A percentile compares a stretch with the other conserved stretches of the same genome.
These are phyloP conservation scores for Castor canadensis DNA, from an alignment of 2,113 vertebrate genomes.

Conservation along the genomic window DNA sequence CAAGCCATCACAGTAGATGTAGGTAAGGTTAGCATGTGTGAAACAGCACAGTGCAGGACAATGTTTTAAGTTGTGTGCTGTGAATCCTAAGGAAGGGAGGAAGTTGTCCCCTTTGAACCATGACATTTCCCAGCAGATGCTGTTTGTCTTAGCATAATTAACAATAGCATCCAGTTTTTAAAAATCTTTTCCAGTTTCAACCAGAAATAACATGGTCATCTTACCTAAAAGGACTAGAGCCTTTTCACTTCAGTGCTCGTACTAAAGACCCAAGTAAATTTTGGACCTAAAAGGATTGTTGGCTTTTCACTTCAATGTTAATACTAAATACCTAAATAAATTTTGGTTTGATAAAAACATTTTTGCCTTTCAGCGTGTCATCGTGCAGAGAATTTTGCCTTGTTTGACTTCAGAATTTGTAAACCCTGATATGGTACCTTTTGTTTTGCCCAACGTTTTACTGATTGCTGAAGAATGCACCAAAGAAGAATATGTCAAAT, in stretches of 20 bases:
- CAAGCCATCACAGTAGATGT: neutral
- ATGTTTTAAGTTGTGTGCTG: neutral
- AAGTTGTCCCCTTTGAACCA: neutral
- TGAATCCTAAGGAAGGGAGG: neutral
- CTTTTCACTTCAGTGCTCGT: constrained; percentile 10
- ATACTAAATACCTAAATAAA: constrained; percentile 18
- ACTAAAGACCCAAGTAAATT: constrained; percentile 12
- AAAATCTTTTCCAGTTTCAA: neutral
- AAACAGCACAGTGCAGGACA: neutral
- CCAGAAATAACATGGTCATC: neutral
- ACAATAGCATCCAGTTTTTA: neutral
- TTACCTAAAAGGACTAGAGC: neutral
- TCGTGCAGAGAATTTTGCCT: constrained; percentile 95
- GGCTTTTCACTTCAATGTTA: constrained; percentile 6
- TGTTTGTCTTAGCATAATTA: constrained; percentile 16
- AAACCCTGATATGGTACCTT: constrained; percentile 99
- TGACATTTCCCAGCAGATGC: neutral
- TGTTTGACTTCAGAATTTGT: constrained; percentile 95
- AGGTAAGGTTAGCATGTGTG: neutral
- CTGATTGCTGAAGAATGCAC: constrained; percentile 98
- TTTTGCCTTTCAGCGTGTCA: constrained; percentile 90
- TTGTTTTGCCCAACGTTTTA: constrained; percentile 97
- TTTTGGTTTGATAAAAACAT: constrained; percentile 28
- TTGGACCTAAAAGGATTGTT: neutral
- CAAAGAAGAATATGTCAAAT: constrained; percentile 95